Evolutionary conservation across 2,888 invertebrate genomes (phyloP).

Genomic region (Ophonus ardosiacus): DNA sequence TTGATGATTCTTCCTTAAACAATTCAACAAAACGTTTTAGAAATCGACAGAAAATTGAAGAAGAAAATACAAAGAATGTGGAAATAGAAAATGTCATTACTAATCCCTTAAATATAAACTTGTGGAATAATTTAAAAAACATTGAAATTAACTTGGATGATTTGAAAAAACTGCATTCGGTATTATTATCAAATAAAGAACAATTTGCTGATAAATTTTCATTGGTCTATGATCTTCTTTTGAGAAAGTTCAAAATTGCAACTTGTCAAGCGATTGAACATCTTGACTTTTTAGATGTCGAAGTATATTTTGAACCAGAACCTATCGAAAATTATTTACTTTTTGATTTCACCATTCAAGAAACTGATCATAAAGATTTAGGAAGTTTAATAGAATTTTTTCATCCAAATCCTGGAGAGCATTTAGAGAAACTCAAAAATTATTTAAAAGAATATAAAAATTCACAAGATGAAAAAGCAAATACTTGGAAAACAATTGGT

Average conservation of each 20-base stretch:
- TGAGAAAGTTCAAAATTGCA: constrained; percentile 64
- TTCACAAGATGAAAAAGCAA: background rate
- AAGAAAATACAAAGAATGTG: background rate
- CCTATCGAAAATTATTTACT: constrained; percentile 52
- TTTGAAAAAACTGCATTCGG: constrained; percentile 44
- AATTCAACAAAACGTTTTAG: background rate
- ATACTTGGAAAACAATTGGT: background rate
- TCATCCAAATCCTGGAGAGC: constrained; percentile 16
- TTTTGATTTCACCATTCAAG: constrained; percentile 34
- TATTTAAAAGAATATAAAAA: constrained; percentile 33
- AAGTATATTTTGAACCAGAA: constrained; percentile 26
- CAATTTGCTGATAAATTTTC: background rate
- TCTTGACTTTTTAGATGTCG: constrained; percentile 23
- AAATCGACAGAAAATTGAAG: constrained; percentile 28
- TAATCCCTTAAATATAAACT: background rate
- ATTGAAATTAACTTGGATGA: constrained; percentile 27
- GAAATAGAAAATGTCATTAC: background rate
- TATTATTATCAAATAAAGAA: constrained; percentile 39
- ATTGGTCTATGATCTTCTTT: constrained; percentile 57
- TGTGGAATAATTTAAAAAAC: constrained; percentile 30
- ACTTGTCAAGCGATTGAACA: constrained; percentile 62
- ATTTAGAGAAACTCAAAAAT: constrained; percentile 37
- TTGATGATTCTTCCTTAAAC: constrained; percentile 49
- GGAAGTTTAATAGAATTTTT: constrained; percentile 65
- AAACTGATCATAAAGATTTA: constrained; percentile 58